Conservation (phyloP, 2,888 invertebrate genomes). For the Heliconius erato region DNA sequence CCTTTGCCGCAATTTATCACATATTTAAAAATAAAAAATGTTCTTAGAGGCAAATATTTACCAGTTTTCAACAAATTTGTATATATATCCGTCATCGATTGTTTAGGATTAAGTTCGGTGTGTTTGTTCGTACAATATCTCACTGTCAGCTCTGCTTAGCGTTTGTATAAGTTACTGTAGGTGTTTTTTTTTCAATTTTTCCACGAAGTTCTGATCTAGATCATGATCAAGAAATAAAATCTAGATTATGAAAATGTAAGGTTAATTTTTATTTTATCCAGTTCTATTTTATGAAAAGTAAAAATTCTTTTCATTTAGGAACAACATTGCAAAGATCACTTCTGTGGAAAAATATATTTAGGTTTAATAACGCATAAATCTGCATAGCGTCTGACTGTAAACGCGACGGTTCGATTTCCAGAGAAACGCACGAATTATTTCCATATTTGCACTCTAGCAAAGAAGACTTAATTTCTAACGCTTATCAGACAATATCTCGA, state of each 20-base stretch:
- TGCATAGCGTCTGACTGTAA: background rate
- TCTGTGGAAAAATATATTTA: background rate
- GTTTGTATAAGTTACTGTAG: conserved; percentile 25
- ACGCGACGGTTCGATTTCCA: background rate
- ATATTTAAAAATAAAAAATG: conserved; percentile 52
- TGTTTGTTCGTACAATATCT: conserved; percentile 61
- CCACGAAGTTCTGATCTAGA: conserved; percentile 11
- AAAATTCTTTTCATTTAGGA: background rate
- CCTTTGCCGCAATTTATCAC: conserved; percentile 49
- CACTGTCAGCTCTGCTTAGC: conserved; percentile 37
- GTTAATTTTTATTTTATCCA: background rate
- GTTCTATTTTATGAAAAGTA: background rate
- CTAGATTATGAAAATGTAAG: background rate
- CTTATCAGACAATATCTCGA: no score
- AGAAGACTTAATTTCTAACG: no score
- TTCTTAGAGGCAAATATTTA: conserved; percentile 47
- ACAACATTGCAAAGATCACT: no score
- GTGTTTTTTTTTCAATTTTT: conserved; percentile 22
- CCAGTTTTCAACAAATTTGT: conserved; percentile 61
- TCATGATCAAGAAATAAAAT: conserved; percentile 1
- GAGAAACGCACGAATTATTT: no score
- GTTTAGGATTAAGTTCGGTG: conserved; percentile 73
- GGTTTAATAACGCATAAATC: background rate
- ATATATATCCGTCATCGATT: conserved; percentile 77
- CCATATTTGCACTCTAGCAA: no score